A percentile compares a stretch with the other conserved stretches of the same genome.
Conservation (phyloP, 2,113 vertebrate species). For the Perccottus glenii region DNA sequence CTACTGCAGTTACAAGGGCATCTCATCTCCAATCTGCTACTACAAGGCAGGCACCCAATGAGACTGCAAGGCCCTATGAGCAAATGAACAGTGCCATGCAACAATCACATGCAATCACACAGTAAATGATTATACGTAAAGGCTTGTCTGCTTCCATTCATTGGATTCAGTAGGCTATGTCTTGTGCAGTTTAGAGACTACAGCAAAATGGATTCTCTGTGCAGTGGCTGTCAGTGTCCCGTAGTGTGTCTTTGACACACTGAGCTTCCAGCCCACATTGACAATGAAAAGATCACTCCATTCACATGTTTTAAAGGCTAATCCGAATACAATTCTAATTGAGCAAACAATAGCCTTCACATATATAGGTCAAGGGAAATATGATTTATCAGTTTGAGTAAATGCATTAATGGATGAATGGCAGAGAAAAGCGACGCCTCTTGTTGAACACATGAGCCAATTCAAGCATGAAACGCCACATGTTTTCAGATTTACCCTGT, state of each 20-base stretch:
- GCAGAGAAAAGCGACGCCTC: constrained; percentile 15
- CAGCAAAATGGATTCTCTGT: constrained; percentile 54
- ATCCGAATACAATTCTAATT: too few species aligned
- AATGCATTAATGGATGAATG: background rate
- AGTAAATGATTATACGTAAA: background rate
- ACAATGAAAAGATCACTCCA: background rate
- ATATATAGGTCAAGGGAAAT: background rate
- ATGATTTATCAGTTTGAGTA: background rate
- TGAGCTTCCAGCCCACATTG: constrained; percentile 20
- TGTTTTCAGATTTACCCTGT: constrained; percentile 22
- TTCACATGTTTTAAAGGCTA: background rate
- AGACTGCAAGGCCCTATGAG: constrained; percentile 26
- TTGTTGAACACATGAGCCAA: constrained; percentile 29
- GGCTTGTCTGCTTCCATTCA: background rate
- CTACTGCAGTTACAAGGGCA: constrained; percentile 43
- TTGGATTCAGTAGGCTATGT: background rate
- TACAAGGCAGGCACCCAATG: constrained; percentile 5
- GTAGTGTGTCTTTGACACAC: constrained; percentile 26
- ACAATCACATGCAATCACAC: constrained; percentile 1
- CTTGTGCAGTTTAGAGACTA: constrained; percentile 13
- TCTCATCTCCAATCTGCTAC: constrained; percentile 25
- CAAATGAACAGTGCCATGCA: constrained; percentile 25
- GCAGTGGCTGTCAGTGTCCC: constrained; percentile 26
- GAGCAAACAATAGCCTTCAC: too few species aligned
- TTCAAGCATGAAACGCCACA: constrained; percentile 15